Conservation (phyloP, 1,140 invertebrate species). For the Aphelinus atriplicis region DNA sequence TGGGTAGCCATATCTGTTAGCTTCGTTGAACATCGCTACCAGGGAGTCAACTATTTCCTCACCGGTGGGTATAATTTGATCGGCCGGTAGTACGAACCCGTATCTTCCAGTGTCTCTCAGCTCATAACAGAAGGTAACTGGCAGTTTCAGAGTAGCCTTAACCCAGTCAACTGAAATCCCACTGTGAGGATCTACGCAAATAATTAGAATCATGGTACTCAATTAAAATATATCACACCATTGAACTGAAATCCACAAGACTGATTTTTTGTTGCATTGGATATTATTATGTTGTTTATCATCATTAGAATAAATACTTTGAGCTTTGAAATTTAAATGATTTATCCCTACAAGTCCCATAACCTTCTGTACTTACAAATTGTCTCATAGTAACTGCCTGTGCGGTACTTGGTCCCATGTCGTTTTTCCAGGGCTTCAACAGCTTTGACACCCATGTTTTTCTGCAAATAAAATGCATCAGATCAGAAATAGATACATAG, state of each 20-base stretch:
- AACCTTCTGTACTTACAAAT: constrained; percentile 51
- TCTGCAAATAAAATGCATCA: constrained; percentile 45
- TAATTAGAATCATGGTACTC: too few species aligned
- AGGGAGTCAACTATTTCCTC: constrained; percentile 62
- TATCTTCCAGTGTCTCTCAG: constrained; percentile 66
- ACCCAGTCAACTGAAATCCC: constrained; percentile 68
- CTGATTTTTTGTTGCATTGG: too few species aligned
- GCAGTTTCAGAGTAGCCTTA: constrained; percentile 66
- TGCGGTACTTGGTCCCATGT: constrained; percentile 72
- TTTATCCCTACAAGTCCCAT: too few species aligned
- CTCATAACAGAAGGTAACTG: constrained; percentile 69
- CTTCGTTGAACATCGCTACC: constrained; percentile 37
- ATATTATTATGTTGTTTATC: too few species aligned
- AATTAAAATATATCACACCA: too few species aligned
- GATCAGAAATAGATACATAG: too few species aligned
- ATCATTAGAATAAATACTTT: too few species aligned
- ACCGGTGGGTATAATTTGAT: constrained; percentile 65
- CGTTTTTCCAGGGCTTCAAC: constrained; percentile 68
- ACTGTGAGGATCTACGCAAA: constrained; percentile 54
- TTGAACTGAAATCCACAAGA: too few species aligned
- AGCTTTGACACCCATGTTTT: constrained; percentile 70
- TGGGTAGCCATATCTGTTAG: constrained; percentile 8
- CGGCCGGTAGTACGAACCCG: constrained; percentile 66
- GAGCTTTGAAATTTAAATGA: too few species aligned
- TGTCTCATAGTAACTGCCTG: constrained; percentile 69